Evolutionary conservation across 2,888 invertebrate genomes (phyloP), one percentile per base, ranked within the genome.

Genomic region (Chrysolina americana): DNA sequence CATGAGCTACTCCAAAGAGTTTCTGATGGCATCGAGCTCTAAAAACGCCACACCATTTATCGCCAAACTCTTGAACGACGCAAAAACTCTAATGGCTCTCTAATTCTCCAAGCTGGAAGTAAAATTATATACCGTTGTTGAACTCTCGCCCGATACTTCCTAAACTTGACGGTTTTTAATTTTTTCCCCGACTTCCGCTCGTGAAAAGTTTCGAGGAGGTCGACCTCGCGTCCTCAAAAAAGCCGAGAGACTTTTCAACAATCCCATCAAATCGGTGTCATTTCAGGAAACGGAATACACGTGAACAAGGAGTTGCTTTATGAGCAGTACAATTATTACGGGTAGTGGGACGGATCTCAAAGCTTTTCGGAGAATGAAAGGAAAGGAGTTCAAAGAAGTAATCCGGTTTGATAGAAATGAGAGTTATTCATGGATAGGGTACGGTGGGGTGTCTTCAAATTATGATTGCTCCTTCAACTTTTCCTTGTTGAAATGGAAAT

Each of bases 91-190:
- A 59, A 59, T 59, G 59, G 59, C 59, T 59, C 59, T 28, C 59
- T 59, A 36, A 59, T 59, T 59, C 17, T 59, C 17, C n/a, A 8
- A 59, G 59, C 28, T 59, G 28, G 59, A 36, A 28, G 36, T 23
- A 59, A 59, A 59, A 59, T 59, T 59, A 59, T 59, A 59, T 59
- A 59, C 59, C 36, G 59, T 36, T 28, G 36, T 68, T 44, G 47
- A 28, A 44, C 47, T 48, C 21, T 47, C 65, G 15, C 47, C 65
- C 65, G 47, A 65, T 65, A 65, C 65, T 47, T 65, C 41, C 41
- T 1, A 41, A 48, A 65, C 65, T 50, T 15, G 13, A 48, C 44
- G 44, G 23, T 44, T 50, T 47, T 65, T 65, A 48, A 44, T 65
- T 65, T 65, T 65, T 65, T 50, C n/a, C 59, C 13, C 21, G 21